Percentiles rank a stretch among this genome's conserved stretches.
Evolutionary conservation across 2,888 invertebrate genomes (phyloP).

Genomic region (Heliconius aoede): DNA sequence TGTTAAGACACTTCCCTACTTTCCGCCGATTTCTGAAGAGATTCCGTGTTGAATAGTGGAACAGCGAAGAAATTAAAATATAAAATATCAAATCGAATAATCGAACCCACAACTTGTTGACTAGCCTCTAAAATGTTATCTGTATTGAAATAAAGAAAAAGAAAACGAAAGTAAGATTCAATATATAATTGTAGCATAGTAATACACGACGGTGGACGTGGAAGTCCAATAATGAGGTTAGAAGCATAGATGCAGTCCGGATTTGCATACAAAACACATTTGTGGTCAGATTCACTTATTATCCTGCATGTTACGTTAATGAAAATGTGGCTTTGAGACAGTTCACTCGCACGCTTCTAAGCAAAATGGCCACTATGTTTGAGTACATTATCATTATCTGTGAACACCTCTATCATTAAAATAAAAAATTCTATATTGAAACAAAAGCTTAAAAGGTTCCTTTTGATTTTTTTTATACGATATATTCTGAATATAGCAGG

Average conservation of each 20-base stretch:
- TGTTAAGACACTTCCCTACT: too few relatives aligned
- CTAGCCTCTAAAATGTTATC: too few relatives aligned
- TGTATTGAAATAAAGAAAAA: not conserved
- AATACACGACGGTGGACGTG: not conserved
- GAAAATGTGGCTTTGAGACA: conserved; percentile 29
- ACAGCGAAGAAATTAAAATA: too few relatives aligned
- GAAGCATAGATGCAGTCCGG: conserved; percentile 12
- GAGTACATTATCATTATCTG: not conserved
- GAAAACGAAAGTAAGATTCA: not conserved
- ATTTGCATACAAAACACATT: conserved; percentile 33
- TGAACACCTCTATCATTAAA: not conserved
- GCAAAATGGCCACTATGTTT: not conserved
- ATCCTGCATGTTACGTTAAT: conserved; percentile 27
- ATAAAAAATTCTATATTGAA: not conserved
- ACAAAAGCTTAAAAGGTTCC: too few relatives aligned
- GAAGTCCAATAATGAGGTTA: conserved; percentile 12
- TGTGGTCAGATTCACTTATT: conserved; percentile 33
- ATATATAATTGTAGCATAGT: not conserved
- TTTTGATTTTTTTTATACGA: too few relatives aligned
- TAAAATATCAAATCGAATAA: too few relatives aligned
- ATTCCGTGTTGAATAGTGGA: not conserved
- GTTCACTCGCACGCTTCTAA: conserved; percentile 6
- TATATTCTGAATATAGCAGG: too few relatives aligned
- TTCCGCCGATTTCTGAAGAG: too few relatives aligned
- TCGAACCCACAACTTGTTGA: not conserved